phyloP scores from a whole-genome alignment of 2,113 vertebrate genomes.

The Anolis carolinensis region DNA sequence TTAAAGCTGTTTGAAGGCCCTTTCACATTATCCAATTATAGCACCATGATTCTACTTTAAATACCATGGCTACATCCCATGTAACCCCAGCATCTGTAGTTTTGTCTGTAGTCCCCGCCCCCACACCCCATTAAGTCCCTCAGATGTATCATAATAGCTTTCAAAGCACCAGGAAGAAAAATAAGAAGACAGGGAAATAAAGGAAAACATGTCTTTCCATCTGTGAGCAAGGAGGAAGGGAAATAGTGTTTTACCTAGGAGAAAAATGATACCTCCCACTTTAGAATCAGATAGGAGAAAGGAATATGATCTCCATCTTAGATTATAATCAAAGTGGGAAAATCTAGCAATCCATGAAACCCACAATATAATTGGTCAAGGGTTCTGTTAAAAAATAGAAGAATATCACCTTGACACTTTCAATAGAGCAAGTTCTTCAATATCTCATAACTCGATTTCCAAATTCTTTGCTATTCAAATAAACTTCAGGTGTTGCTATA shows the following conservation, averaged over 20 bases:
- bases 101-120: not conserved
- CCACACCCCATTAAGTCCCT: not conserved
- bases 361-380: not conserved
- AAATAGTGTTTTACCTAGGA: not conserved
- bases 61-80: no score
- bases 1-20: no score
- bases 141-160: not conserved
- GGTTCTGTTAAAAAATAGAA: not conserved
- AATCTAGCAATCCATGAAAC: not conserved
- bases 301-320: not conserved
- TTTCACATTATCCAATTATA: no score
- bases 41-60: no score
- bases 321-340: not conserved
- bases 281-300: not conserved
- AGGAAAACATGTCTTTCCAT: not conserved
- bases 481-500: not conserved
- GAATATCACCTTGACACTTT: not conserved
- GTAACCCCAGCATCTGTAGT: no score
- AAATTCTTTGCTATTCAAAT: not conserved
- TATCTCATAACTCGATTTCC: not conserved
- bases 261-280: not conserved
- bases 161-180: not conserved
- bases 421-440: not conserved
- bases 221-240: not conserved
- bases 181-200: not conserved